Conservation (phyloP, 2,888 invertebrate species). For the Tetropium fuscum region DNA sequence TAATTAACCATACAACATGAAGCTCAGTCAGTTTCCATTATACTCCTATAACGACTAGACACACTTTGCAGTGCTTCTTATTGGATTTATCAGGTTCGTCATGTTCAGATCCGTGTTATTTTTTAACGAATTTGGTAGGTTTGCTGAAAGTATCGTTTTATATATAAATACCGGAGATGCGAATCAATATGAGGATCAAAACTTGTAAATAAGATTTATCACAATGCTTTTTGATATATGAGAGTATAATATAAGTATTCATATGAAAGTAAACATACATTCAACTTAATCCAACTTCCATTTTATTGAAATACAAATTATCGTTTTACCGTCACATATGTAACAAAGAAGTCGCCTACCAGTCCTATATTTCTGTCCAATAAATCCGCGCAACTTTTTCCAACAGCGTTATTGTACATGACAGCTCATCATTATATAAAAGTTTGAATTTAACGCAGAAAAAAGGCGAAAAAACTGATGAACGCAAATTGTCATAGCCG, state of each 20-base stretch:
- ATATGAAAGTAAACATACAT: too few species aligned
- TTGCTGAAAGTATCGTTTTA: background rate
- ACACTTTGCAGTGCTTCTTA: conserved; percentile 9
- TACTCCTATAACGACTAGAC: conserved; percentile 1
- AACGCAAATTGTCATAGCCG: too few species aligned
- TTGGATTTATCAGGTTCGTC: conserved; percentile 20
- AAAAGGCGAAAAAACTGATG: too few species aligned
- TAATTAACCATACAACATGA: conserved; percentile 11
- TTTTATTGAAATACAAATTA: background rate
- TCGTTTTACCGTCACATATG: background rate
- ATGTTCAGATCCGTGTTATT: conserved; percentile 10
- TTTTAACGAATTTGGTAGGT: conserved; percentile 8
- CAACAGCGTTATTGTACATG: background rate
- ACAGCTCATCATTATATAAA: background rate
- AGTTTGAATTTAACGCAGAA: background rate
- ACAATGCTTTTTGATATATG: too few species aligned
- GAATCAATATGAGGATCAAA: too few species aligned
- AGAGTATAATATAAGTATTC: too few species aligned
- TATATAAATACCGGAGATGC: too few species aligned
- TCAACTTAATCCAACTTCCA: background rate
- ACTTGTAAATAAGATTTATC: too few species aligned
- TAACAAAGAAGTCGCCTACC: background rate
- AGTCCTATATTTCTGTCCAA: background rate
- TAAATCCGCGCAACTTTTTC: background rate
- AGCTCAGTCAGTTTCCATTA: conserved; percentile 22